Evolutionary conservation across 2,888 invertebrate species (phyloP), one percentile per base, ranked within the genome.

Genomic region (Platycheirus albimanus): DNA sequence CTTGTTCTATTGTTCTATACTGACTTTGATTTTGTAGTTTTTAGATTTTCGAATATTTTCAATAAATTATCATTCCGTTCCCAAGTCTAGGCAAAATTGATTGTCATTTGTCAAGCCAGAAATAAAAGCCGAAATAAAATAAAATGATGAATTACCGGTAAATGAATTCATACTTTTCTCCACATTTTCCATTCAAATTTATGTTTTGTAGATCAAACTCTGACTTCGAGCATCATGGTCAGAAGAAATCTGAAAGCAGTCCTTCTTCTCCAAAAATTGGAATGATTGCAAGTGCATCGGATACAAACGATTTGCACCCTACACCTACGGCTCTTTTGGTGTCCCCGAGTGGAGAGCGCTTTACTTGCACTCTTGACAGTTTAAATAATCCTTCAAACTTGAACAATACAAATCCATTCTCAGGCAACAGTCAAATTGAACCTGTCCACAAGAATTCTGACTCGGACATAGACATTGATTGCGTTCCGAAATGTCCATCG

Each of bases 401-500:
- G 0, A 20, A 17, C 1, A 28, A 5, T 3, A 78, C 72, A 0
- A 79, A 79, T 41, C 79, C 79, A 17, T 79, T 79, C 33, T n/a
- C 8, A 15, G 8, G 1, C 1, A 33, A 8, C 8, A 6, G 30
- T 33, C 5, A 33, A 2, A 30, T 66, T 5, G 47, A 41, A 6
- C 8, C n/a, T 11, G 38, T 7, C 1, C 2, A 10, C 10, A n/a
- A n/a, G n/a, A n/a, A n/a, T n/a, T n/a, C n/a, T 30, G 54, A 69
- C 4, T n/a, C 36, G 2, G 28, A 63, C 6, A 30, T 47, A 10
- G 63, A 56, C 19, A 28, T n/a, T n/a, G 11, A 45, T 30, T 19
- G 11, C 0, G 0, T 33, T 5, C 20, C 19, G 24, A 63, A 69
- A 45, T 13, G 15, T 7, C n/a, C 33, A 2, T 30, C 41, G 0